Evolutionary conservation across 2,888 invertebrate genomes (phyloP), one percentile per base, ranked within the genome.

Genomic region (Stenurella melanura): DNA sequence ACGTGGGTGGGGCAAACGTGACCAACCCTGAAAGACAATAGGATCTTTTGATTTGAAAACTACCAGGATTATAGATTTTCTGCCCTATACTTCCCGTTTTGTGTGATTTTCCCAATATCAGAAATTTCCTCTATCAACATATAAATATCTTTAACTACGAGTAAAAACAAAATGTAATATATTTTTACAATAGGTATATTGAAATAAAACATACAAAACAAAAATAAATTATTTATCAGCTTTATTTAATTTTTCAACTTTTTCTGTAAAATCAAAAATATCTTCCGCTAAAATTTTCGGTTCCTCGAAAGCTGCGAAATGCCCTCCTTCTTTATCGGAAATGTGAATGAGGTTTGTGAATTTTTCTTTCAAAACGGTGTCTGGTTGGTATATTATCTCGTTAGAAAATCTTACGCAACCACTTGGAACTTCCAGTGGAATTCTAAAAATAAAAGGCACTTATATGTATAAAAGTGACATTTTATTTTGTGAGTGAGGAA

Each of bases 361-460:
- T 66, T 71, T 74, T 6, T 72, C 58, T 21, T 54, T 63, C 17
- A 83, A 21, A 0, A 78, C 10, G 1, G 63, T 57, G 82, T 94
- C 93, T 0, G 95, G 92, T 15, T 90, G 87, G 78, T 92, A 92
- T 0, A 89, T 61, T 0, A 96, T 18, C 82, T 97, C 97, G 81
- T 95, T 83, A 6, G 93, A 94, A 85, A 95, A 96, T 18, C 92
- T 91, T 0, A 95, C 94, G 83, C 95, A 94, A 70, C 93, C 96
- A 0, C 93, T 92, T 9, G 96, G 96, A 0, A 95, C 94, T 0
- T 86, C 83, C 0, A 94, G 91, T 12, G 93, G 93, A 57, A 94
- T 80, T 57, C 85, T 94, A 90, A 94, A 1, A 69, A 73, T 34
- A 34, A 34, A 26, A 26, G 21, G 4, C 21, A 26, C 21, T n/a